Base-by-base conservation (phyloP, 1,140 invertebrate species). In the Arion vulgaris region DNA sequence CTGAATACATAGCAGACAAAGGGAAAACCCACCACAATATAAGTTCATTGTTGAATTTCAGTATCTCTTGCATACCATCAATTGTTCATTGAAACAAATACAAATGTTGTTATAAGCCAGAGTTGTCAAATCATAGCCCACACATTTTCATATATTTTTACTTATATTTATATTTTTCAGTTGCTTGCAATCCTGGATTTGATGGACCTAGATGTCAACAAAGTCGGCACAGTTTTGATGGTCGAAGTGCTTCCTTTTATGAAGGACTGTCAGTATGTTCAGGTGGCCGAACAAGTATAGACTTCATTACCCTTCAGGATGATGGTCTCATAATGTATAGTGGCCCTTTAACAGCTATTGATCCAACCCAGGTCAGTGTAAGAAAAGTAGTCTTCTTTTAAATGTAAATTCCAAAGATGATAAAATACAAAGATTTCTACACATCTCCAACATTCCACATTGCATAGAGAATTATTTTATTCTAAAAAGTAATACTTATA, bases 321-420 rank as follows among this genome's bases (percentile, higher is more conserved):
- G 96, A 98, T 90, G 98, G 98, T 2, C 93, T 98, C n/a, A 93
- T 99, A 66, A 93, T 99, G 15, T 99, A 99, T 91, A 99, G 99
- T 92, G 98, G 98, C n/a, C 78, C 78, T n/a, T 7, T 80, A 28
- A 34, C 62, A 32, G n/a, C 28, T 32, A 17, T 66, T 28, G 28
- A 66, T 66, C 62, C 2, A 32, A 66, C n/a, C 51, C 51, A 57
- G 51, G 51, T 57, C 26, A 23, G 51, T 57, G 26, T 15, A 57
- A 23, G 51, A 7, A 57, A 57, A 26, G 2, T 57, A 5, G 41
- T 45, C 5, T 45, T 5, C 41, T 45, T 45, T 45, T 45, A 45
- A n/a, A n/a, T n/a, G n/a, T n/a, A n/a, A n/a, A n/a, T n/a, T n/a
- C n/a, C n/a, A n/a, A n/a, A n/a, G n/a, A n/a, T n/a, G n/a, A n/a